A percentile compares a stretch with the other conserved stretches of the same genome.
phyloP scores from a whole-genome alignment of 2,888 invertebrate genomes.

The Siphlonurus alternatus region DNA sequence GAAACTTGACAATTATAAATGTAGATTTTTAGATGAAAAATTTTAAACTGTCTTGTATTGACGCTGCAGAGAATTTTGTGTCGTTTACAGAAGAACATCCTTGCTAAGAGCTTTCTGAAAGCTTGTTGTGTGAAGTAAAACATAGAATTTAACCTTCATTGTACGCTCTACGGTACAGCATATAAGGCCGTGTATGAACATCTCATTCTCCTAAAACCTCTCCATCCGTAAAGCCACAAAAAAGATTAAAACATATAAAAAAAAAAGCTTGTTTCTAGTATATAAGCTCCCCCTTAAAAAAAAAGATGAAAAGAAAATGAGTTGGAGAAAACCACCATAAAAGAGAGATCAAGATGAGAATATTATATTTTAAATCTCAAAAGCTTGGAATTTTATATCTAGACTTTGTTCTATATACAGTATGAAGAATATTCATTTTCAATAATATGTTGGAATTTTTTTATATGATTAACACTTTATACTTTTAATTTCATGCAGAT shows the following conservation, averaged over 20 bases:
- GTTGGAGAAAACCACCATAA: neutral
- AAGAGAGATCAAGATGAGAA: neutral
- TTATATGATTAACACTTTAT: no score
- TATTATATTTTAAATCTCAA: neutral
- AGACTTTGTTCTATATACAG: neutral
- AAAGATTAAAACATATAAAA: neutral
- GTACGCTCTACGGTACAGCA: no score
- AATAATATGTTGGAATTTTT: no score
- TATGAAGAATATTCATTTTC: neutral
- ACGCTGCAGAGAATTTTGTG: neutral
- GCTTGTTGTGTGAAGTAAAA: no score
- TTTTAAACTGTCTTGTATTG: neutral
- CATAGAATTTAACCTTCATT: no score
- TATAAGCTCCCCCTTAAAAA: neutral
- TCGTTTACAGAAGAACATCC: neutral
- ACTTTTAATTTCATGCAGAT: no score
- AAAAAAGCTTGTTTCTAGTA: neutral
- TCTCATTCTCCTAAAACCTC: no score
- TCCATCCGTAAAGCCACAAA: neutral
- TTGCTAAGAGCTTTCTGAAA: neutral
- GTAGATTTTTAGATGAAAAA: constrained; percentile 1
- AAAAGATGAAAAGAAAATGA: neutral
- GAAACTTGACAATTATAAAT: neutral
- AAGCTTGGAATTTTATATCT: neutral
- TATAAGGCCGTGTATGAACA: no score